Evolutionary conservation across 2,797 vertebrate genomes (phyloP).

Genomic region (Xyrichtys novacula): DNA sequence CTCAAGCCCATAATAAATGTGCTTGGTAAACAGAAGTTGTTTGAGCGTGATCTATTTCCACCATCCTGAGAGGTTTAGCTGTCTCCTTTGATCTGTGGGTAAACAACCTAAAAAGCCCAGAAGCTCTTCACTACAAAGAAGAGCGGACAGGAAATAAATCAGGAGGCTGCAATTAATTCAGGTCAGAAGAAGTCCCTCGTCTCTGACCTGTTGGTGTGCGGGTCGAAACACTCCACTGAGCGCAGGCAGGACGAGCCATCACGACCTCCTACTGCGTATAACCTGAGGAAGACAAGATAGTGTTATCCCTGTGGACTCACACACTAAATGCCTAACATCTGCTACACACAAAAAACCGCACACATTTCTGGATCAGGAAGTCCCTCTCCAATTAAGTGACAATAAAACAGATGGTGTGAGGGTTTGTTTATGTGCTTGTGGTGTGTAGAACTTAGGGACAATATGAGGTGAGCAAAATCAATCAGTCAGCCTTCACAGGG

Average conservation of each 20-base stretch:
- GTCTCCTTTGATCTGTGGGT: conserved; percentile 55
- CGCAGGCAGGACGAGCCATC: conserved; percentile 98
- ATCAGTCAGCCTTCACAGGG: conserved; percentile 50
- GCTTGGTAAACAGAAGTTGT: conserved; percentile 28
- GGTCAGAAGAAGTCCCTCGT: conserved; percentile 34
- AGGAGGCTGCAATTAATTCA: conserved; percentile 43
- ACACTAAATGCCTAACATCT: conserved; percentile 9
- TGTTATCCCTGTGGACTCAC: conserved; percentile 36
- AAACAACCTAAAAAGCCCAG: conserved; percentile 44
- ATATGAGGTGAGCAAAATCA: conserved; percentile 56
- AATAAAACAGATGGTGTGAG: conserved; percentile 47
- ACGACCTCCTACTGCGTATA: conserved; percentile 97
- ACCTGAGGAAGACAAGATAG: conserved; percentile 78
- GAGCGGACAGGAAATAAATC: conserved; percentile 49
- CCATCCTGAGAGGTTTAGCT: conserved; percentile 40
- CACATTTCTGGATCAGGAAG: conserved; percentile 28
- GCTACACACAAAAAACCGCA: conserved; percentile 8
- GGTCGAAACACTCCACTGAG: conserved; percentile 98
- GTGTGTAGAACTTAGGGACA: conserved; percentile 30
- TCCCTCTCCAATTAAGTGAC: conserved; percentile 55
- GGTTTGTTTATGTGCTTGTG: conserved; percentile 16
- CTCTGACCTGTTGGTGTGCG: conserved; percentile 95
- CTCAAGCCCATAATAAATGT: conserved; percentile 25
- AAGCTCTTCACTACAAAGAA: conserved; percentile 13
- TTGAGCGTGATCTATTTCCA: conserved; percentile 29